A percentile compares a stretch with the other conserved stretches of the same genome.
These are phyloP conservation scores for Heliocidaris tuberculata DNA, from an alignment of 35 echinoderm and acorn worm species.

Conservation along the genomic window DNA sequence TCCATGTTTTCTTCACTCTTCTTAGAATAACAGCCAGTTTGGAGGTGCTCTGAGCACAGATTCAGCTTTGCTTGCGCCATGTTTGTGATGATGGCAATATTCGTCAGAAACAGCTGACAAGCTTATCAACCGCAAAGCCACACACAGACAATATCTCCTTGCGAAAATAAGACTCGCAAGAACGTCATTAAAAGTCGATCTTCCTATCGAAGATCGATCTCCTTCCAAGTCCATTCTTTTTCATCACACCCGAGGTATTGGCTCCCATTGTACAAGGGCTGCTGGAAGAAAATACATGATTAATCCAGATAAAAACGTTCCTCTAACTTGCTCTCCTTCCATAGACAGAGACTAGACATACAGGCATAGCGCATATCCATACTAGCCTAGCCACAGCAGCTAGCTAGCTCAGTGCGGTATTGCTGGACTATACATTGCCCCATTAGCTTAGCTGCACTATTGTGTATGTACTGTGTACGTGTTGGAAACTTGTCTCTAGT, in stretches of 20 bases:
- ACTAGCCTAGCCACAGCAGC: too few relatives aligned
- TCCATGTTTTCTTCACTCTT: not conserved
- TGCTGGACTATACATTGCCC: too few relatives aligned
- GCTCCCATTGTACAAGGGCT: not conserved
- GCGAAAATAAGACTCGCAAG: not conserved
- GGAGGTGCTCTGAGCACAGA: not conserved
- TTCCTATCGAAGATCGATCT: not conserved
- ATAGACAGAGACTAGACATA: too few relatives aligned
- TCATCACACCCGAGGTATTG: not conserved
- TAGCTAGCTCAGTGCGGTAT: too few relatives aligned
- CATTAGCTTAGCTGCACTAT: too few relatives aligned
- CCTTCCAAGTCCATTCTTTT: not conserved
- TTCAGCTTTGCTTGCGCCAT: conserved; percentile 10
- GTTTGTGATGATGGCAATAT: not conserved
- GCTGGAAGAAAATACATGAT: not conserved
- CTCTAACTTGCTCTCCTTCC: not conserved
- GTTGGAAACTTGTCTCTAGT: too few relatives aligned
- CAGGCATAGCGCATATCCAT: too few relatives aligned
- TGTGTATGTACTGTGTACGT: too few relatives aligned
- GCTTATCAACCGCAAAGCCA: not conserved
- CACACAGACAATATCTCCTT: not conserved
- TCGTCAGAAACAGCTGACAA: conserved; percentile 29
- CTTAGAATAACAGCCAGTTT: not conserved
- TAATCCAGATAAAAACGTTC: not conserved
- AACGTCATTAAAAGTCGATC: not conserved